These are phyloP conservation scores for Cotesia glomerata DNA, from an alignment of 1,140 invertebrate species.

Conservation along the genomic window DNA sequence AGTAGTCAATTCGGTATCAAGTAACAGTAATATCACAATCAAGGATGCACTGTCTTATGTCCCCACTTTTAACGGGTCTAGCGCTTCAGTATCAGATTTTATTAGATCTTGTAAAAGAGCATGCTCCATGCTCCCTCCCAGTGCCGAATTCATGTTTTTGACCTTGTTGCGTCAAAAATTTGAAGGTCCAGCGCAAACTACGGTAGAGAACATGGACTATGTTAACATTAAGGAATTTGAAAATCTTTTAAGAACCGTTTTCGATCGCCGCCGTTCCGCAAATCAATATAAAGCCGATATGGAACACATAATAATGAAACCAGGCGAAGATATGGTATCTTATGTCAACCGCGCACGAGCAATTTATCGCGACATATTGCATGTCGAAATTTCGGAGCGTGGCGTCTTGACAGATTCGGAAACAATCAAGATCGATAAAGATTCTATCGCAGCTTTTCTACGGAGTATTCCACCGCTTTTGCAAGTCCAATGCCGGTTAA, in stretches of 20 bases:
- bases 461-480: no score
- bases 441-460: no score
- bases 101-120: no score
- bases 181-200: neutral
- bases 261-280: neutral
- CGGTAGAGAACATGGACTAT: neutral
- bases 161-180: neutral
- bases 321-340: neutral
- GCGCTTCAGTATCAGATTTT: no score
- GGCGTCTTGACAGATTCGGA: no score
- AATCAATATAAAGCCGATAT: conserved; percentile 6
- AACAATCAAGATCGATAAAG: no score
- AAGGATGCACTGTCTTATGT: no score
- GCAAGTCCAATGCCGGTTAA: no score
- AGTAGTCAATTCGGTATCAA: no score
- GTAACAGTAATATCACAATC: no score
- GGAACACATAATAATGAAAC: neutral
- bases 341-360: neutral
- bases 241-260: neutral
- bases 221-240: neutral
- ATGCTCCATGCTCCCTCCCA: no score
- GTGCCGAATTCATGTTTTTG: neutral
- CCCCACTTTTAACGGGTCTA: no score
- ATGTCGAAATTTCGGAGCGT: neutral
- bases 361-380: neutral